These are phyloP conservation scores for Xenopus tropicalis DNA, from an alignment of 2,113 vertebrate species.

Conservation along the genomic window DNA sequence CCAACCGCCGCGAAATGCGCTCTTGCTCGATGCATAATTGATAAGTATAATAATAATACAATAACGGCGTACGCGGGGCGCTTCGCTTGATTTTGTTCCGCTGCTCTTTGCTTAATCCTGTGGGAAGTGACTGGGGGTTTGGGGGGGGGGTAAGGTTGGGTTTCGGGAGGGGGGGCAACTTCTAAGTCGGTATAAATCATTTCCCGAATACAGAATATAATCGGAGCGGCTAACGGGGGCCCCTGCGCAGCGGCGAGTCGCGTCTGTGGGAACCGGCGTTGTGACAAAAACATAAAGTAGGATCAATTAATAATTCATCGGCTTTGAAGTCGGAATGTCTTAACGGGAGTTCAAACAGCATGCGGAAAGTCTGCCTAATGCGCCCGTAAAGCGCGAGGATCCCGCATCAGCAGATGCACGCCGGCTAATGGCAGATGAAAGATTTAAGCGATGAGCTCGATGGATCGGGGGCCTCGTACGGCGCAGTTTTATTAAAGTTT, in stretches of 20 bases:
- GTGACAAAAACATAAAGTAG: slow-evolving; percentile 29
- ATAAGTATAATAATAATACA: too few species aligned
- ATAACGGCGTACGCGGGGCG: too few species aligned
- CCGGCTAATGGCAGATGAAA: slow-evolving; percentile 32
- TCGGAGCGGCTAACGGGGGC: background rate
- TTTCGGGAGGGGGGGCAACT: too few species aligned
- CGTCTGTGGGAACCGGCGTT: background rate
- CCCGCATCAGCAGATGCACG: slow-evolving; percentile 24
- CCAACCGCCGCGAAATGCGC: background rate
- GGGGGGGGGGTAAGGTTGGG: too few species aligned
- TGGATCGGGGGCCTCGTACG: slow-evolving; percentile 2
- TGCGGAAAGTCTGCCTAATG: slow-evolving; percentile 36
- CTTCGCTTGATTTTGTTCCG: too few species aligned
- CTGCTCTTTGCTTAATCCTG: too few species aligned
- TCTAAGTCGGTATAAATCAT: background rate
- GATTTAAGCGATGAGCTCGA: slow-evolving; percentile 19
- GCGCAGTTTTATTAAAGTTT: slow-evolving; percentile 22
- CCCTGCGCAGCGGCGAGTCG: background rate
- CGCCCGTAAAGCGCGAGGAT: slow-evolving; percentile 16
- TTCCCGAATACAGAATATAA: background rate
- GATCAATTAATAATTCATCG: slow-evolving; percentile 37
- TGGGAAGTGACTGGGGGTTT: too few species aligned
- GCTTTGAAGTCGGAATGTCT: slow-evolving; percentile 34
- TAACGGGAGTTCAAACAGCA: slow-evolving; percentile 42
- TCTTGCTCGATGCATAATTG: too few species aligned